A percentile compares a stretch with the other conserved stretches of the same genome.
Conservation (phyloP, 2,797 vertebrate genomes). For the Chelidonichthys spinosus region DNA sequence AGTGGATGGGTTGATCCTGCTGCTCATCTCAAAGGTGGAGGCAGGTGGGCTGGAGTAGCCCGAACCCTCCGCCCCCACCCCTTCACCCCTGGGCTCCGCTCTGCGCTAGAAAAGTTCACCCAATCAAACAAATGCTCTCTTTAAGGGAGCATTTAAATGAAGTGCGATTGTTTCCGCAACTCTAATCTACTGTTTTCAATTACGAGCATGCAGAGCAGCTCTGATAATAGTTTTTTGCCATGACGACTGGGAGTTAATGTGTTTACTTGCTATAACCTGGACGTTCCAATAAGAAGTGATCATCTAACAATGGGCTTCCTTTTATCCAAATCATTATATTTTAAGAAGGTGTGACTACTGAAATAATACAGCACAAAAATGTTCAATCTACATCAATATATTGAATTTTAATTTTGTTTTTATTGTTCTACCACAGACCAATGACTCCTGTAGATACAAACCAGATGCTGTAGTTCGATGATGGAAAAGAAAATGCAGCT, state of each 20-base stretch:
- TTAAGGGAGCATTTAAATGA: background rate
- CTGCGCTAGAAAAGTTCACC: constrained; percentile 38
- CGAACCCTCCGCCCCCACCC: constrained; percentile 9
- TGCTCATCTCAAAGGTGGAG: constrained; percentile 55
- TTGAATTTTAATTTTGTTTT: background rate
- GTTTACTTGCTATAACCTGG: background rate
- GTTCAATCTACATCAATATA: background rate
- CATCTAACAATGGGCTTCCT: background rate
- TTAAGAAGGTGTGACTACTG: background rate
- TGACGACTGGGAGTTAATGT: background rate
- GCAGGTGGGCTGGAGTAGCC: constrained; percentile 59
- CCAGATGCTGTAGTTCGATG: constrained; percentile 26
- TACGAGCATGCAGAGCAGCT: background rate
- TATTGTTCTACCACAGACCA: background rate
- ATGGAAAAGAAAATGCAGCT: constrained; percentile 56
- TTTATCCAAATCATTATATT: background rate
- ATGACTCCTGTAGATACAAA: background rate
- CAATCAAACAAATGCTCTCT: constrained; percentile 14
- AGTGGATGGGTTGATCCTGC: constrained; percentile 56
- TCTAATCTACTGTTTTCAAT: constrained; percentile 10
- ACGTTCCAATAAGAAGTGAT: background rate
- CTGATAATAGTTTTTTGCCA: background rate
- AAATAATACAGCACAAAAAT: background rate
- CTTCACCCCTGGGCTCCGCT: constrained; percentile 33
- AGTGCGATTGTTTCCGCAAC: background rate